A percentile compares a stretch with the other conserved stretches of the same genome.
Conservation (phyloP, 2,888 invertebrate species). For the Atrina japonica region DNA sequence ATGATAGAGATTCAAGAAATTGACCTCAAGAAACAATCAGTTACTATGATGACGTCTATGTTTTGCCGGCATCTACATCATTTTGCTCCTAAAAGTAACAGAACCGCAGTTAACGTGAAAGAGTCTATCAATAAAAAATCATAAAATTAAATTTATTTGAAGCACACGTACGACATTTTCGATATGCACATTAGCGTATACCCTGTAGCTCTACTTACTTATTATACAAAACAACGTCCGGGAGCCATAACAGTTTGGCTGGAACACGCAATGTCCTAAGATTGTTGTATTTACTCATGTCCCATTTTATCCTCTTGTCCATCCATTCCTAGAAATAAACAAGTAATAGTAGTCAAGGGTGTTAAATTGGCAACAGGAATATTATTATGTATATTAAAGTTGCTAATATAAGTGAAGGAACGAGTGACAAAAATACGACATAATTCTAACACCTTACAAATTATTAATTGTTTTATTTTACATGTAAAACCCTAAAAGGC, state of each 20-base stretch:
- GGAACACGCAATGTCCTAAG: constrained; percentile 85
- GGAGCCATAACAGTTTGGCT: constrained; percentile 88
- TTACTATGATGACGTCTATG: no score
- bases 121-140: neutral
- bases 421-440: no score
- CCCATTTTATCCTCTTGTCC: constrained; percentile 89
- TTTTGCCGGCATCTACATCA: neutral
- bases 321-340: constrained; percentile 83
- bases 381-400: no score
- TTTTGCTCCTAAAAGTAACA: neutral
- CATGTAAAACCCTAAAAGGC: no score
- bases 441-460: no score
- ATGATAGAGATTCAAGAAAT: no score
- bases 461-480: no score
- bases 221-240: constrained; percentile 89
- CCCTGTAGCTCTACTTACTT: constrained; percentile 84
- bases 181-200: neutral
- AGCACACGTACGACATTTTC: neutral
- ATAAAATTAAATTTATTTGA: neutral
- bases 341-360: no score
- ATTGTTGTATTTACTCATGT: constrained; percentile 85
- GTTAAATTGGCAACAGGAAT: no score
- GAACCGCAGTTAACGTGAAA: no score
- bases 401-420: no score
- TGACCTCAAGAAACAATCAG: no score